Base-by-base conservation (phyloP, 2,113 vertebrate species). In the Rousettus leschenaultii region DNA sequence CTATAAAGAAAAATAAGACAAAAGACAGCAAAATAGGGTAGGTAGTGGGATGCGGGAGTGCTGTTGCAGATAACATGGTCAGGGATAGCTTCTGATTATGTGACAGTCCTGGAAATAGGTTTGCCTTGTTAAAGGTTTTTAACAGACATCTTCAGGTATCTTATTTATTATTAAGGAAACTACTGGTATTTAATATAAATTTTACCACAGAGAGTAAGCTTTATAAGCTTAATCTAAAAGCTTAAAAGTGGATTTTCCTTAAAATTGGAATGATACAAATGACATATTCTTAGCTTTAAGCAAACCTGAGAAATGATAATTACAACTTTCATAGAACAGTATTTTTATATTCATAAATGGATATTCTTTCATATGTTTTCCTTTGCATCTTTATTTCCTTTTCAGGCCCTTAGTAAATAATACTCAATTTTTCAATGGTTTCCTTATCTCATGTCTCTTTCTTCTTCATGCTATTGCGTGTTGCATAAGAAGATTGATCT, bases 281-380 rank as follows among this genome's bases (percentile, higher is more conserved):
- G 21, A 82, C 24, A 83, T 65, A 78, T 79, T 89, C 82, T 33
- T 84, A 96, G 75, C n/a, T 79, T 87, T 96, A 38, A 93, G 77
- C 38, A 90, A 84, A 66, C 65, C 30, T 78, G 48, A 86, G 68
- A 78, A 51, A 94, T 83, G 53, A 80, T 92, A 63, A 55, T 90
- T 75, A 12, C 2, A 86, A 40, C 18, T 86, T 82, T 96, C 84
- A 51, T 61, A 45, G 43, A 83, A 48, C 12, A 91, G 21, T 48
- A 38, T 53, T 94, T 94, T 83, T 68, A 59, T 57, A 77, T 86
- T 89, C 18, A 85, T 85, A 86, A 80, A 43, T 83, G n/a, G 18
- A 18, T 35, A 78, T 73, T 57, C 9, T 24, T 83, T 79, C 48
- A 3, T 48, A 8, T 89, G 26, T 70, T 94, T 94, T 80, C 48